phyloP scores from a whole-genome alignment of 2,888 invertebrate genomes.

The Dynastes maya region DNA sequence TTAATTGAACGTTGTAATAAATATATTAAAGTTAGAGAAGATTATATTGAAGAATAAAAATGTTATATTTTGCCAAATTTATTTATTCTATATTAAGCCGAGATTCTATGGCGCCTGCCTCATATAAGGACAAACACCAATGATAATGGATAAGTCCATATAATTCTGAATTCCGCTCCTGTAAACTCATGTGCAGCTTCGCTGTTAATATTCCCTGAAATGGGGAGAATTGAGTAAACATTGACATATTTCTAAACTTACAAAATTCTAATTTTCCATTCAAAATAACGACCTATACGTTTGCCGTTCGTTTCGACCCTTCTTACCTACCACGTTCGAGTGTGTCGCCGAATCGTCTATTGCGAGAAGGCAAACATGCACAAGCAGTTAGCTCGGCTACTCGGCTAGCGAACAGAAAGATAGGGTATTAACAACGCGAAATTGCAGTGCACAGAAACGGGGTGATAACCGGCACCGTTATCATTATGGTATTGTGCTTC shows the following conservation, averaged over 20 bases:
- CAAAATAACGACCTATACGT: not conserved
- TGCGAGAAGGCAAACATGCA: not conserved
- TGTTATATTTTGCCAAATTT: no score
- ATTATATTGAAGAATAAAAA: no score
- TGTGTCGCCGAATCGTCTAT: not conserved
- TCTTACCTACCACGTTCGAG: slow-evolving; percentile 1
- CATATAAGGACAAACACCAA: not conserved
- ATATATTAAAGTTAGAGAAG: no score
- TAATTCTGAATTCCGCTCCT: no score
- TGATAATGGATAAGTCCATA: not conserved
- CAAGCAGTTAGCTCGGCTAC: not conserved
- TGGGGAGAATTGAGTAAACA: not conserved
- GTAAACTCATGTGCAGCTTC: no score
- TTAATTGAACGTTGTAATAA: no score
- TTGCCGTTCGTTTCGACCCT: not conserved
- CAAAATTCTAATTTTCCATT: not conserved
- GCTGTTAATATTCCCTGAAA: no score
- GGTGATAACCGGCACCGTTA: not conserved
- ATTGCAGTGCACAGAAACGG: slow-evolving; percentile 8
- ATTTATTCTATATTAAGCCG: no score
- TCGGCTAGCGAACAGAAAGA: not conserved
- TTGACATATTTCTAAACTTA: not conserved
- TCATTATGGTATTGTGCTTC: slow-evolving; percentile 5
- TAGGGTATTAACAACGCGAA: slow-evolving; percentile 6
- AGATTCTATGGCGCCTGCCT: not conserved